Percentiles rank a stretch among this genome's conserved stretches.
These are phyloP conservation scores for Tinea semifulvella DNA, from an alignment of 2,888 invertebrate genomes.

Conservation along the genomic window DNA sequence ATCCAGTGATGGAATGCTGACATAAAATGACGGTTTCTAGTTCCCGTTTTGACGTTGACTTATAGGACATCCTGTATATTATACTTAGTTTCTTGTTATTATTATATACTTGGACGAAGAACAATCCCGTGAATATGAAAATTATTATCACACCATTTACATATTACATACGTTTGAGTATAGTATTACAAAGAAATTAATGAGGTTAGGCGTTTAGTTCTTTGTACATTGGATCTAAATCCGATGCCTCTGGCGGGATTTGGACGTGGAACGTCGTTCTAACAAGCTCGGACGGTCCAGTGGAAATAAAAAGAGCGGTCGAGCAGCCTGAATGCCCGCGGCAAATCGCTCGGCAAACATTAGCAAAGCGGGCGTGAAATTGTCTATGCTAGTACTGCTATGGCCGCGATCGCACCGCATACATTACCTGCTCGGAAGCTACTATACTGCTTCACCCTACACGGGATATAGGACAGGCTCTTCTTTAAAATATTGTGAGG, in stretches of 20 bases:
- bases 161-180: neutral
- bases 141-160: constrained; percentile 7
- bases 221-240: constrained; percentile 9
- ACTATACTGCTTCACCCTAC: no score
- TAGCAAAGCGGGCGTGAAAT: constrained; percentile 56
- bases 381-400: constrained; percentile 33
- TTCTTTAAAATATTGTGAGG: no score
- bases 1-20: no score
- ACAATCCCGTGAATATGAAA: no score
- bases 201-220: constrained; percentile 11
- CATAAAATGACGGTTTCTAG: neutral
- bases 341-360: constrained; percentile 57
- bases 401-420: constrained; percentile 35
- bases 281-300: constrained; percentile 27
- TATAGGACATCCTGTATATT: neutral
- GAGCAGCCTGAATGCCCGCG: constrained; percentile 26
- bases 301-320: constrained; percentile 24
- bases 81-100: no score
- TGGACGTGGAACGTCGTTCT: constrained; percentile 19
- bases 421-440: constrained; percentile 27
- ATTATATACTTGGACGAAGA: no score
- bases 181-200: constrained; percentile 1
- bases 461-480: no score
- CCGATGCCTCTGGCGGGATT: constrained; percentile 13
- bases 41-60: neutral